Evolutionary conservation across 2,113 vertebrate genomes (phyloP).

Genomic region (Puma concolor): DNA sequence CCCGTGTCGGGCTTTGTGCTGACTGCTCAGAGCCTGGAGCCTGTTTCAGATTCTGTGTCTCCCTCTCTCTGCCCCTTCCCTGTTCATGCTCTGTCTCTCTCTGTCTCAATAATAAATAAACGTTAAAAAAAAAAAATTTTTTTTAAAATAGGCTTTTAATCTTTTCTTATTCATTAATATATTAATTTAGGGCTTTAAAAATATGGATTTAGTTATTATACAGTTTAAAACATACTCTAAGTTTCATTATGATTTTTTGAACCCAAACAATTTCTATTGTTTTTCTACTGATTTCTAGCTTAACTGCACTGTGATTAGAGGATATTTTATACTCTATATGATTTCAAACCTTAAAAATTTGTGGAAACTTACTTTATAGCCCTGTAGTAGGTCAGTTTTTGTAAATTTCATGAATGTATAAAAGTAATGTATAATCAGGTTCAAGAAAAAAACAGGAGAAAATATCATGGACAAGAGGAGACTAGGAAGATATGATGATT

Average conservation of each 20-base stretch:
- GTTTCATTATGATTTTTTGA: not conserved
- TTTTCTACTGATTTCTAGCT: constrained; percentile 16
- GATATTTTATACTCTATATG: not conserved
- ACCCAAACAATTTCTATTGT: not conserved
- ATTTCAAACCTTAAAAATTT: not conserved
- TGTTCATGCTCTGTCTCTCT: too few relatives aligned
- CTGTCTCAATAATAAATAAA: too few relatives aligned
- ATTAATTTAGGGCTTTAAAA: not conserved
- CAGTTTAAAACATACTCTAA: not conserved
- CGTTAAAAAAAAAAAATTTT: too few relatives aligned
- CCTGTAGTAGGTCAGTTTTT: not conserved
- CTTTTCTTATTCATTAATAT: not conserved
- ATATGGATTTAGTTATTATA: not conserved
- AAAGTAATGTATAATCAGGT: not conserved
- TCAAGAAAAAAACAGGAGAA: not conserved
- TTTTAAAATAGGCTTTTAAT: not conserved
- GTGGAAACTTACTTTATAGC: not conserved
- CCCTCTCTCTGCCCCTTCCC: too few relatives aligned
- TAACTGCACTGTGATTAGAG: not conserved
- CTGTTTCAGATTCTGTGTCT: too few relatives aligned
- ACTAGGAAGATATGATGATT: not conserved
- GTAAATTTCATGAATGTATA: not conserved
- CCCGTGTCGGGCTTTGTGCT: too few relatives aligned
- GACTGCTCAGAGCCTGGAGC: too few relatives aligned
- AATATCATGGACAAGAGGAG: not conserved